A percentile compares a stretch with the other conserved stretches of the same genome.
Evolutionary conservation across 1,140 invertebrate species (phyloP).

Genomic region (Drosophila micromelanica): DNA sequence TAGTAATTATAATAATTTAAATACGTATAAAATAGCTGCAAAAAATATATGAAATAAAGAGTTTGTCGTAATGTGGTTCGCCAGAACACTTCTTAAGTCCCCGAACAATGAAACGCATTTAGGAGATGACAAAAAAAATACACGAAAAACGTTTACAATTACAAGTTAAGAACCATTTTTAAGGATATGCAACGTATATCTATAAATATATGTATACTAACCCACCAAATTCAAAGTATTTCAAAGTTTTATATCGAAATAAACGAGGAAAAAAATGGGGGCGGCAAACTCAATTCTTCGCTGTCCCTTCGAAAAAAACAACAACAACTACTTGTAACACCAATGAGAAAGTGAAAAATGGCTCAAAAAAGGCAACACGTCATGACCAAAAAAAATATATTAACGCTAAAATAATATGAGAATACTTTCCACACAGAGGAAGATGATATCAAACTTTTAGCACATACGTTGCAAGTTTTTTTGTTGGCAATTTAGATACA

Average conservation of each 20-base stretch:
- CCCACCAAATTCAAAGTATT: conserved; percentile 83
- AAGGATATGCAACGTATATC: conserved; percentile 79
- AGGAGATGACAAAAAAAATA: conserved; percentile 29
- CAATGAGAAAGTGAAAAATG: conserved; percentile 17
- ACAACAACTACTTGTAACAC: conserved; percentile 16
- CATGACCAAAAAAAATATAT: conserved; percentile 19
- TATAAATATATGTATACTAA: conserved; percentile 84
- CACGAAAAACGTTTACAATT: conserved; percentile 68
- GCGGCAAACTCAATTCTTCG: conserved; percentile 17
- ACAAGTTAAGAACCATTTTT: conserved; percentile 75
- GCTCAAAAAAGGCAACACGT: conserved; percentile 16
- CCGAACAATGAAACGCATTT: conserved; percentile 42
- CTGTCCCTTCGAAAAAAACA: conserved; percentile 1
- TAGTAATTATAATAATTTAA: conserved; percentile 69
- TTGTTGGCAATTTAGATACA: conserved; percentile 47
- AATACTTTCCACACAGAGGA: conserved; percentile 1
- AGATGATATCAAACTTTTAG: conserved; percentile 30
- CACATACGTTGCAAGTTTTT: conserved; percentile 21
- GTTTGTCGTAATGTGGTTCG: conserved; percentile 17
- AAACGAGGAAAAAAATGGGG: conserved; percentile 23
- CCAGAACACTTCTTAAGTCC: conserved; percentile 4
- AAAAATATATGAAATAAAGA: conserved; percentile 25
- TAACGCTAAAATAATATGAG: not conserved
- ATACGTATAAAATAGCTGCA: conserved; percentile 67
- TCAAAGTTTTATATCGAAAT: conserved; percentile 70